Base-by-base conservation (phyloP, 2,113 vertebrate species). In the Microcebus ravelobensis region DNA sequence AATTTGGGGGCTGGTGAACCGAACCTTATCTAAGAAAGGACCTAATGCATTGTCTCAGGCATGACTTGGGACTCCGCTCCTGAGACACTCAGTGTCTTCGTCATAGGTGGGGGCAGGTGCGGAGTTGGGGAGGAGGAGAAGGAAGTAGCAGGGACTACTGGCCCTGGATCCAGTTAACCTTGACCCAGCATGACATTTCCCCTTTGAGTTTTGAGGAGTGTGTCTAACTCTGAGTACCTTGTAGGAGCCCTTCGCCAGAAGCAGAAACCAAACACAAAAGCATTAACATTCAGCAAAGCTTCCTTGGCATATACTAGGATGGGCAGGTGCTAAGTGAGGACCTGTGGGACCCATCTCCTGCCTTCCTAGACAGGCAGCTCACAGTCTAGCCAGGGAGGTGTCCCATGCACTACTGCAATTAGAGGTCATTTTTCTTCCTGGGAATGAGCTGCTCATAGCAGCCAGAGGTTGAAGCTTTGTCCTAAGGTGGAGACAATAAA, bases 401-500 rank as follows among this genome's bases (percentile, higher is more conserved):
- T 83, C 79, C 29, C 45, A 11, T 14, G 79, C 57, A 29, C 59
- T 31, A 10, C 65, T 45, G 48, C 77, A 81, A 74, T 13, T 5
- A 25, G 34, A 83, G 71, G 82, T 87, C 73, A 61, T 89, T 94
- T 79, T 95, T 31, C 89, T 86, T 88, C 63, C 68, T 92, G 88
- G 55, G 85, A 94, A 93, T 29, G 59, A 27, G 18, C 23, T 87
- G 71, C 61, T 83, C 57, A 57, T 7, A 61, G 63, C 74, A 81
- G n/a, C 79, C 39, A 29, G 71, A 88, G 59, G 71, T 15, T 71
- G 92, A 65, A 59, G 76, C 80, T 93, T 87, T 82, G 39, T 74
- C 90, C 61, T 70, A 67, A 96, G 88, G 92, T 57, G 57, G 83
- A 94, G 91, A 83, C 67, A 87, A 42, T 71, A 48, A 74, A 91